These are phyloP conservation scores for Falco naumanni DNA, from an alignment of 2,797 vertebrate genomes.

Conservation along the genomic window DNA sequence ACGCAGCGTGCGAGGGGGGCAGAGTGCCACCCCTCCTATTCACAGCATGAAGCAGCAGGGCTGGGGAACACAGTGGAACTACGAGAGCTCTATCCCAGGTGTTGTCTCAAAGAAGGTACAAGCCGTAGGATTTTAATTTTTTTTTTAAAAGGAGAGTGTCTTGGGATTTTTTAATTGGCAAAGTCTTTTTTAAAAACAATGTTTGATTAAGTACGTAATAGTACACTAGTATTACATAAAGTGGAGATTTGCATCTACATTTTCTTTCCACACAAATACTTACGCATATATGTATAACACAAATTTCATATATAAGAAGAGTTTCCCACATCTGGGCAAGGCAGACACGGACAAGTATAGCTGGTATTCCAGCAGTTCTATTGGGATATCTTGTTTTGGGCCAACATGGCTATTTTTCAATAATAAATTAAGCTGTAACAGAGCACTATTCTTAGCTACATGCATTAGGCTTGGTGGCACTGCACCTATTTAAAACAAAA, in stretches of 20 bases:
- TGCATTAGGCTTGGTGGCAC: background rate
- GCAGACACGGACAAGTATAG: background rate
- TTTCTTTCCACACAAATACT: background rate
- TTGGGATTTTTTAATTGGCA: background rate
- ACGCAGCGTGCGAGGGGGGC: background rate
- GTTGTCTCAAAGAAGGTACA: background rate
- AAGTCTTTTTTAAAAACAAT: background rate
- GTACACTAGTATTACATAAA: background rate
- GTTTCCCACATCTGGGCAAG: background rate
- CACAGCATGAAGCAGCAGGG: accelerated
- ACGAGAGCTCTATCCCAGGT: background rate
- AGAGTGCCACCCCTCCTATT: background rate
- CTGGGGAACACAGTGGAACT: background rate
- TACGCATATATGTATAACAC: background rate
- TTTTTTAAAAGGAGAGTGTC: background rate
- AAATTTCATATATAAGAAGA: background rate
- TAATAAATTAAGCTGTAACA: background rate
- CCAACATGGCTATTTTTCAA: background rate
- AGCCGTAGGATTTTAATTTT: background rate
- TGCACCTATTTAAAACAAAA: background rate
- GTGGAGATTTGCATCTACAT: background rate
- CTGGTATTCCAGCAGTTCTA: background rate
- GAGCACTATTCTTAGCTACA: background rate
- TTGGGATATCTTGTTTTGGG: background rate
- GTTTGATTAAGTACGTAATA: background rate